Conservation (phyloP, 2,888 invertebrate genomes). For the Eulithis prunata region DNA sequence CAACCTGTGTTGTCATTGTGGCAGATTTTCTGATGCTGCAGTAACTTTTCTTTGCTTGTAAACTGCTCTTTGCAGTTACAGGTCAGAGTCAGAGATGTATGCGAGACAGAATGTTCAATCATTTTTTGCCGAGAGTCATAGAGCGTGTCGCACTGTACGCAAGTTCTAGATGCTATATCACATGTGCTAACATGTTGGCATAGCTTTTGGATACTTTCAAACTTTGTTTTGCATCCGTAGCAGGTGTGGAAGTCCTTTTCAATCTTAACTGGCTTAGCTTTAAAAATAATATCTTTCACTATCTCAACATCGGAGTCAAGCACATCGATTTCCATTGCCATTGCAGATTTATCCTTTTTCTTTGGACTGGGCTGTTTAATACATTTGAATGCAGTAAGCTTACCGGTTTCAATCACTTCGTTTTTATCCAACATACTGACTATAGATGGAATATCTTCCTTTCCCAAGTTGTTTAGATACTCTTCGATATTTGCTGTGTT, state of each 20-base stretch:
- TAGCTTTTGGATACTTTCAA: constrained; percentile 63
- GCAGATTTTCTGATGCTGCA: constrained; percentile 65
- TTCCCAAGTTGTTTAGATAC: constrained; percentile 74
- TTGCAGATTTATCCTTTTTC: constrained; percentile 59
- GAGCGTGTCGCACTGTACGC: constrained; percentile 64
- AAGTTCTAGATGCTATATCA: constrained; percentile 67
- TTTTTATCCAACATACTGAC: constrained; percentile 75
- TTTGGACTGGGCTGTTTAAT: constrained; percentile 66
- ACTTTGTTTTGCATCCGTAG: constrained; percentile 69
- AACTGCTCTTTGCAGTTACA: constrained; percentile 70
- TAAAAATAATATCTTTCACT: constrained; percentile 67
- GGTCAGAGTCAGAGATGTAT: constrained; percentile 49
- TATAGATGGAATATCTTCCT: constrained; percentile 77
- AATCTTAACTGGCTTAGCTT: constrained; percentile 50
- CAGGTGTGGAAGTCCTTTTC: constrained; percentile 59
- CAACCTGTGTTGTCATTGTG: constrained; percentile 61
- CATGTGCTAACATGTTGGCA: constrained; percentile 72
- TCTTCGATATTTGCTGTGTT: constrained; percentile 78
- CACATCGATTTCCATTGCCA: constrained; percentile 73
- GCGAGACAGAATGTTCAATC: constrained; percentile 65
- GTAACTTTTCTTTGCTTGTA: constrained; percentile 57
- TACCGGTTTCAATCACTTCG: constrained; percentile 55
- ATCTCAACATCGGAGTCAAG: constrained; percentile 72
- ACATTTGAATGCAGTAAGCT: constrained; percentile 51
- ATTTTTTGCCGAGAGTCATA: constrained; percentile 74